Evolutionary conservation across 2,888 invertebrate genomes (phyloP).

Genomic region (Mimachlamys varia): DNA sequence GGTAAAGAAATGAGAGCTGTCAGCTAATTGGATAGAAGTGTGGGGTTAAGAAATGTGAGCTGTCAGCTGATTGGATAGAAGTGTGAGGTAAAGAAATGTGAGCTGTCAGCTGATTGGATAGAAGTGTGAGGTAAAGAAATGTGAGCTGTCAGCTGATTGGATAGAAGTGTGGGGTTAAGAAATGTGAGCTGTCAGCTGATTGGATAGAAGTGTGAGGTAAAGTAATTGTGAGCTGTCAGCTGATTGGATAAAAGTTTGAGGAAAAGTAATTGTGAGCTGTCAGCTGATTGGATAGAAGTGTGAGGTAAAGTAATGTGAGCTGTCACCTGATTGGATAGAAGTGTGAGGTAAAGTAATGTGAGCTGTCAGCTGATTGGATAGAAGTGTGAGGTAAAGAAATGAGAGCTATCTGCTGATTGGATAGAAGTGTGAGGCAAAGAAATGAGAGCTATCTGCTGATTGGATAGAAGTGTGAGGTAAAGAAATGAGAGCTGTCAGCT

Average conservation of each 20-base stretch:
- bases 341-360: not conserved
- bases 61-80: not conserved
- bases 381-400: not conserved
- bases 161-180: not conserved
- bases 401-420: not conserved
- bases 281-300: not conserved
- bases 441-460: not conserved
- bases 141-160: not conserved
- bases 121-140: not conserved
- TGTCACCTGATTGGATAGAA: not conserved
- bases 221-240: not conserved
- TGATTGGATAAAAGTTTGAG: not conserved
- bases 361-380: not conserved
- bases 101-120: not conserved
- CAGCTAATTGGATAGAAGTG: constrained; percentile 2
- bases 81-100: not conserved
- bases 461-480: not conserved
- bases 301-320: not conserved
- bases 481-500: not conserved
- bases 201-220: not conserved
- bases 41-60: not conserved
- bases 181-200: not conserved
- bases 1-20: not conserved
- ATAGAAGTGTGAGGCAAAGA: not conserved
- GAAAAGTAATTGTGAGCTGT: not conserved